Base-by-base conservation (phyloP, 2,888 invertebrate genomes). In the Erannis defoliaria region DNA sequence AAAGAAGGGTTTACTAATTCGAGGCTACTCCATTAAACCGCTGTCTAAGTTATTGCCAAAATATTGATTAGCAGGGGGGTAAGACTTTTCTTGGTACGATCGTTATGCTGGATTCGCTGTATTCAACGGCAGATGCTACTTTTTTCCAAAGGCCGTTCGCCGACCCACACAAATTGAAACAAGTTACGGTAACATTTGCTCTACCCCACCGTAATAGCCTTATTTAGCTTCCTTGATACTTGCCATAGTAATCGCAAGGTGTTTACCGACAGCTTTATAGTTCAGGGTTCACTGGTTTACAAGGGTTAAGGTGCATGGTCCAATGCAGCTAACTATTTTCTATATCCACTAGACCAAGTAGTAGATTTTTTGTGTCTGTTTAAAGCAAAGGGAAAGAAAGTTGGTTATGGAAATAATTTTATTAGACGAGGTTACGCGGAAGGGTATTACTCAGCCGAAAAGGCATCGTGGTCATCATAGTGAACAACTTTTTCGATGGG, bases 91-190 rank as follows among this genome's bases (percentile, higher is more conserved):
- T n/a, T n/a, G n/a, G n/a, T n/a, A n/a, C n/a, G n/a, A n/a, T n/a
- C n/a, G n/a, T n/a, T n/a, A n/a, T n/a, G n/a, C 9, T 29, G 31
- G 9, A 21, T 43, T 26, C 1, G 26, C 23, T 23, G 21, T 35
- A 21, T 48, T 19, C 23, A n/a, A 6, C 29, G 26, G 60, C 67
- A 67, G 67, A 64, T 64, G 64, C 49, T 19, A 16, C 16, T 42
- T 14, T 1, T 26, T 40, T 31, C 6, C 33, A 50, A 61, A 62
- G 56, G 61, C 56, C 57, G 55, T 57, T 59, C 62, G 58, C 48
- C 60, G 57, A 66, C 55, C 64, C 55, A 33, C 9, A 23, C 43
- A 38, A 12, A 43, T 16, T 38, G 37, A 18, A 37, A 33, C 16
- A 40, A 50, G 26, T 29, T 48, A 19, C 23, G 37, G 42, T 40